Conservation (phyloP, 2,797 vertebrate genomes). For the Sebastes vulpes region DNA sequence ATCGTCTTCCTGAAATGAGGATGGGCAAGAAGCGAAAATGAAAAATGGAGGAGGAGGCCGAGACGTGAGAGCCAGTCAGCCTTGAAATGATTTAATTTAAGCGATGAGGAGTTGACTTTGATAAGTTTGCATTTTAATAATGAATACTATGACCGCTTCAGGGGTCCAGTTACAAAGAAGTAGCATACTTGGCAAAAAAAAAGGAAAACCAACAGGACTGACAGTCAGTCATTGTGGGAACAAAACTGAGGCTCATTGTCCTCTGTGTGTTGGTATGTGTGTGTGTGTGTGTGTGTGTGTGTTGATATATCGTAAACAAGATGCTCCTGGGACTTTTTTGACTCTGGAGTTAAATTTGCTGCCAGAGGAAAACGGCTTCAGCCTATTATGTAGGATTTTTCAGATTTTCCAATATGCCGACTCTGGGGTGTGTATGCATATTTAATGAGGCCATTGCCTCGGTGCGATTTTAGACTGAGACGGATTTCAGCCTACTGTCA, state of each 20-base stretch:
- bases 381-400: conserved; percentile 57
- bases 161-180: conserved; percentile 54
- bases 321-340: conserved; percentile 19
- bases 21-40: conserved; percentile 74
- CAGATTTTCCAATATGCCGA: conserved; percentile 64
- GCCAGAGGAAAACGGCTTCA: conserved; percentile 6
- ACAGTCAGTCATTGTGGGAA: neutral
- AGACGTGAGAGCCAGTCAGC: conserved; percentile 75
- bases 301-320: conserved; percentile 41
- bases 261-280: neutral
- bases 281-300: neutral
- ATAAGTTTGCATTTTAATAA: conserved; percentile 85
- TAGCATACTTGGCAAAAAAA: conserved; percentile 12
- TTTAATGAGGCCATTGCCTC: conserved; percentile 69
- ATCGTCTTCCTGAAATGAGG: conserved; percentile 69
- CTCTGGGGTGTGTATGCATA: conserved; percentile 61
- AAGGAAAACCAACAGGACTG: neutral
- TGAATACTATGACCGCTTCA: conserved; percentile 56
- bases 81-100: conserved; percentile 89
- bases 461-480: conserved; percentile 46
- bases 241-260: neutral
- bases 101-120: conserved; percentile 86
- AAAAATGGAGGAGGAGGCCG: conserved; percentile 72
- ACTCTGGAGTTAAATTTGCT: conserved; percentile 35
- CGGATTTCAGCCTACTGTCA: conserved; percentile 59